Evolutionary conservation across 2,797 vertebrate genomes (phyloP), one percentile per base, ranked within the genome.

Genomic region (Channa striata): DNA sequence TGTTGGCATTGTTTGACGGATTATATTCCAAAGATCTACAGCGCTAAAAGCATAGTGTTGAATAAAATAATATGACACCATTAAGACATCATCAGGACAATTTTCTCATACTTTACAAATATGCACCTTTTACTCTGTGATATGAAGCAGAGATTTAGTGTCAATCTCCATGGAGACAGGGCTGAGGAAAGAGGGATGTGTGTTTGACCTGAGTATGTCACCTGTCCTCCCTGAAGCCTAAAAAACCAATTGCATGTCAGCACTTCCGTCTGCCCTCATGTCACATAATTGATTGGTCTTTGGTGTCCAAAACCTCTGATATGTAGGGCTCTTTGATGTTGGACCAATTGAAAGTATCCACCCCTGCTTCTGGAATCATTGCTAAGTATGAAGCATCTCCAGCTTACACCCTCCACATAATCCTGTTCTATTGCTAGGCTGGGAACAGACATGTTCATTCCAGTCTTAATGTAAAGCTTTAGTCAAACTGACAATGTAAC

Each of bases 311-410:
- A 46, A 21, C 43, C 50, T 59, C 56, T 60, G 67, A 72, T 65
- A 43, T 37, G 16, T 49, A 8, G 20, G 8, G 17, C 72, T 23
- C 68, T 82, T 82, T 82, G 76, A 82, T 63, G 47, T 65, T 40
- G 39, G 8, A 59, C 50, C 48, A 66, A 34, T 60, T 70, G 70
- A 58, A 36, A 72, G 37, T 46, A 34, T 43, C 20, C 42, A 25
- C 47, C 51, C 21, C 50, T 63, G n/a, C 23, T 54, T 39, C 25
- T 58, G 42, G 11, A 58, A 64, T 57, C 66, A 39, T 51, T 36
- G 48, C 12, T 54, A 46, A 71, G 33, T 30, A 19, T 36, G 44
- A 52, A 56, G 25, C 51, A n/a, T 62, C 65, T 52, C 10, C 7
- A 19, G 20, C 48, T 17, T 8, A 46, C 20, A 57, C 42, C 49